Evolutionary conservation across 2,113 vertebrate genomes (phyloP).

Genomic region (Condylura cristata): DNA sequence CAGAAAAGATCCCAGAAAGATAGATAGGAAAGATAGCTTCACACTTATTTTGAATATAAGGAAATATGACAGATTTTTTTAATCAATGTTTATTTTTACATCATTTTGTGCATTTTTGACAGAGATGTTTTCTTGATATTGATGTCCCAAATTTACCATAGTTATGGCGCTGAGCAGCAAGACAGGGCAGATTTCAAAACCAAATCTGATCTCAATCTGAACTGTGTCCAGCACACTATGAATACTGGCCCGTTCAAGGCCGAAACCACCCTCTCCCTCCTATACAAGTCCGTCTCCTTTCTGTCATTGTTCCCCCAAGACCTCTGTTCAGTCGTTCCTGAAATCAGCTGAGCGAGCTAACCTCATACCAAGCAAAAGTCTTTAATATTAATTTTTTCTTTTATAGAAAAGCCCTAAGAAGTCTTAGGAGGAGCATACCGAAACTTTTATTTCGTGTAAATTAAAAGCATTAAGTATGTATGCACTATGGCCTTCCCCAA

Average conservation of each 20-base stretch:
- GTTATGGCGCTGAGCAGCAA: neutral
- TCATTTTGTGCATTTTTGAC: too few species aligned
- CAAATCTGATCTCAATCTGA: neutral
- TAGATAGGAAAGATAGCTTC: neutral
- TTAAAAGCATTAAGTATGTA: neutral
- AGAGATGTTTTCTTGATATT: neutral
- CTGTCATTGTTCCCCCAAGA: neutral
- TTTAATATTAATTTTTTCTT: neutral
- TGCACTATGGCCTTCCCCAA: neutral
- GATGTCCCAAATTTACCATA: neutral
- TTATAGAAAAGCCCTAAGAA: neutral
- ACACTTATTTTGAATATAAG: slow-evolving; percentile 32
- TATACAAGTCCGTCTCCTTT: neutral
- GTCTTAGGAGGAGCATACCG: neutral
- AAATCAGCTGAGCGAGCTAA: neutral
- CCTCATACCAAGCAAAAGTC: neutral
- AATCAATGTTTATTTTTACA: too few species aligned
- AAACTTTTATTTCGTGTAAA: neutral
- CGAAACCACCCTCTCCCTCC: neutral
- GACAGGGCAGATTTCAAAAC: neutral
- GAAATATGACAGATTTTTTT: neutral
- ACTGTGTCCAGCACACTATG: neutral
- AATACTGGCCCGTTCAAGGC: neutral
- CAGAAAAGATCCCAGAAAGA: neutral
- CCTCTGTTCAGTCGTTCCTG: neutral